Evolutionary conservation across 2,888 invertebrate species (phyloP).

Genomic region (Cantharis rufa): DNA sequence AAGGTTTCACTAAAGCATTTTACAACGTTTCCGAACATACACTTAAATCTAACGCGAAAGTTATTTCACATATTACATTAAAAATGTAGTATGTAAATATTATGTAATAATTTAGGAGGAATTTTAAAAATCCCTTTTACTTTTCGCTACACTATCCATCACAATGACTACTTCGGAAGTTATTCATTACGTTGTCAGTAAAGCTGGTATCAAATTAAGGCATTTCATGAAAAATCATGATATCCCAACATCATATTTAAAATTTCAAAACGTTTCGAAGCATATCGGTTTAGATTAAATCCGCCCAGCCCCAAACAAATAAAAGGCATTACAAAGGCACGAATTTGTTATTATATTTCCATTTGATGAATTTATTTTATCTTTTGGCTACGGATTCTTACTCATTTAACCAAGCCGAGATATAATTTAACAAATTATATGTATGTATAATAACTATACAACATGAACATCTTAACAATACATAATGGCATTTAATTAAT

Average conservation of each 20-base stretch:
- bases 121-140: neutral
- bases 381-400: neutral
- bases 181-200: neutral
- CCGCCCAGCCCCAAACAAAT: neutral
- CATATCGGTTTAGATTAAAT: neutral
- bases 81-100: neutral
- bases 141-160: neutral
- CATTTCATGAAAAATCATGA: neutral
- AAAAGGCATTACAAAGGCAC: neutral
- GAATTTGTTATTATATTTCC: too few species aligned
- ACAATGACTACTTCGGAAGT: neutral
- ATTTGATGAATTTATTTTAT: neutral
- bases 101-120: neutral
- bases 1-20: neutral
- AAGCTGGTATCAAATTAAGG: neutral
- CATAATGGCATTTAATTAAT: too few species aligned
- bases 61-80: neutral
- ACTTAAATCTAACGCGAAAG: neutral
- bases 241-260: neutral
- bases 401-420: too few species aligned
- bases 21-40: neutral
- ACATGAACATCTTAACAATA: too few species aligned
- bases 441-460: too few species aligned
- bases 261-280: neutral
- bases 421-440: too few species aligned